Percentiles rank a stretch among this genome's conserved stretches.
Evolutionary conservation across 2,888 invertebrate species (phyloP).

Genomic region (Phyllotreta cruciferae): DNA sequence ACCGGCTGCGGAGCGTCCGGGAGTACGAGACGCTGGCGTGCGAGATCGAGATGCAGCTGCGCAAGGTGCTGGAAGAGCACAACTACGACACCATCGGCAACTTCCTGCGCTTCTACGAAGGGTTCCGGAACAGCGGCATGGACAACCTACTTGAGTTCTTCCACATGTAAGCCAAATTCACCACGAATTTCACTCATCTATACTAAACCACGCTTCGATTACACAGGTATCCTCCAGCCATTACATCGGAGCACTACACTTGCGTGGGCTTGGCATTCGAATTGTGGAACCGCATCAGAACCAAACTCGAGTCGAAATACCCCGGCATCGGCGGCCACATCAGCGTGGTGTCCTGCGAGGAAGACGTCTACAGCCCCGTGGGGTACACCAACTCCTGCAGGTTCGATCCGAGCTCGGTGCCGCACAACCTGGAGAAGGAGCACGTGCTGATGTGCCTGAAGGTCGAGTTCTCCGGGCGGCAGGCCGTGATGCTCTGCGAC

Average conservation of each 20-base stretch:
- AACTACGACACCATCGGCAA: slow-evolving; percentile 91
- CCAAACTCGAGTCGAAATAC: slow-evolving; percentile 67
- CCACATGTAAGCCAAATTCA: slow-evolving; percentile 60
- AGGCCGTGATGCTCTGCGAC: slow-evolving; percentile 83
- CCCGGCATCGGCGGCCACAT: slow-evolving; percentile 72
- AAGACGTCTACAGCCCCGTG: slow-evolving; percentile 71
- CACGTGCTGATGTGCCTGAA: slow-evolving; percentile 84
- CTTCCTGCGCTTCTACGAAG: slow-evolving; percentile 74
- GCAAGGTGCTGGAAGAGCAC: slow-evolving; percentile 80
- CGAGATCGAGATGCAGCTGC: slow-evolving; percentile 79
- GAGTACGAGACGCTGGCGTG: slow-evolving; percentile 83
- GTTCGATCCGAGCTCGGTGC: slow-evolving; percentile 61
- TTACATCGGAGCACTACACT: slow-evolving; percentile 80
- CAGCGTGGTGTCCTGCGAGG: slow-evolving; percentile 87
- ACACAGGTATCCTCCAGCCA: slow-evolving; percentile 77
- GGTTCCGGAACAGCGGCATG: slow-evolving; percentile 69
- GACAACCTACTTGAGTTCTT: slow-evolving; percentile 75
- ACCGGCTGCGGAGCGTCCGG: slow-evolving; percentile 64
- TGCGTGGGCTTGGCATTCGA: slow-evolving; percentile 90
- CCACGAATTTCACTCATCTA: neutral
- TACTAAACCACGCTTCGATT: neutral
- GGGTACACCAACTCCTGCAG: slow-evolving; percentile 64
- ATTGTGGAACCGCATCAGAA: slow-evolving; percentile 70
- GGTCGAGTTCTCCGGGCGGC: slow-evolving; percentile 74
- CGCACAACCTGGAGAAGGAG: slow-evolving; percentile 79